Conservation (phyloP, 2,888 invertebrate genomes). For the Parthenolecanium corni region DNA sequence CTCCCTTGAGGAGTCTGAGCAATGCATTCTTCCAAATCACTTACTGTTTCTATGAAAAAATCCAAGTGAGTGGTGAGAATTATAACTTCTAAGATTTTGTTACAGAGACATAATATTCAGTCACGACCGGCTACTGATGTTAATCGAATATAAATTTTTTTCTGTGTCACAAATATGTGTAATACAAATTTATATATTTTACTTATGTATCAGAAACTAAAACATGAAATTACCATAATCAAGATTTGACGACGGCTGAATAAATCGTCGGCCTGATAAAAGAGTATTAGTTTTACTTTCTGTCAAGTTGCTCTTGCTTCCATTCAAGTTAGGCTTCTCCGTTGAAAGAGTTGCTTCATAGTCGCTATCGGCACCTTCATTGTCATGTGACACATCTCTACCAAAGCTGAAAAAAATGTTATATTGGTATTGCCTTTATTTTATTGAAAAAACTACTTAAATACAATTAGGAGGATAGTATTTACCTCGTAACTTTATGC, state of each 20-base stretch:
- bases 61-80: no score
- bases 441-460: neutral
- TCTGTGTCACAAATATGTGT: no score
- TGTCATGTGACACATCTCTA: slow-evolving; percentile 30
- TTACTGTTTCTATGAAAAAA: slow-evolving; percentile 4
- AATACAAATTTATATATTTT: no score
- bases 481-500: slow-evolving; percentile 31
- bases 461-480: slow-evolving; percentile 3
- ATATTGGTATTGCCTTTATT: no score
- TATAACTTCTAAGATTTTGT: no score
- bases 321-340: neutral
- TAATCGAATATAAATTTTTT: no score
- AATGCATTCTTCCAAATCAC: slow-evolving; percentile 18
- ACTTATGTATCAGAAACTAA: no score
- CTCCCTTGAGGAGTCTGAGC: slow-evolving; percentile 18
- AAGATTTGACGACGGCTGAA: neutral
- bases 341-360: slow-evolving; percentile 23
- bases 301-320: no score
- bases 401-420: slow-evolving; percentile 29
- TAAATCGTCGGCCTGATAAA: neutral
- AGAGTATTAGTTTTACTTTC: slow-evolving; percentile 8
- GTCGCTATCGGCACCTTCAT: slow-evolving; percentile 30
- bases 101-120: no score
- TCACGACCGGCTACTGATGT: no score
- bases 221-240: neutral